These are phyloP conservation scores for Silurus asotus DNA, from an alignment of 2,113 vertebrate genomes.

Conservation along the genomic window DNA sequence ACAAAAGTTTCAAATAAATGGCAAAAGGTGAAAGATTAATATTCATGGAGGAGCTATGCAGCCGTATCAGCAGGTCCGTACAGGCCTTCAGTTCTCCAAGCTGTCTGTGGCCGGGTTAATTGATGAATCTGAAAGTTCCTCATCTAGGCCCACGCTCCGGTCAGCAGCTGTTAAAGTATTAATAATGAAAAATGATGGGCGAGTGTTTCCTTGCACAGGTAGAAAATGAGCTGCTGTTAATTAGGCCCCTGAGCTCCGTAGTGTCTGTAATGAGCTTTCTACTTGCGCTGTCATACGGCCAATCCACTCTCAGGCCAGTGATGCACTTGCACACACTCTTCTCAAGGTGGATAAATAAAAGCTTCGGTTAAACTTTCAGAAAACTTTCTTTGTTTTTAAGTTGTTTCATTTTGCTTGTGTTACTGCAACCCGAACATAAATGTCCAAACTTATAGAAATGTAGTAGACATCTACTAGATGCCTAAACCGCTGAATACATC, in stretches of 20 bases:
- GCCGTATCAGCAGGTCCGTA: conserved; percentile 5
- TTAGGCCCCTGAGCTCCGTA: conserved; percentile 58
- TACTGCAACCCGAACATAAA: background rate
- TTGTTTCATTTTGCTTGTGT: background rate
- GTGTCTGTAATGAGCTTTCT: conserved; percentile 58
- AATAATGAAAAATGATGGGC: conserved; percentile 61
- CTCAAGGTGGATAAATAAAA: background rate
- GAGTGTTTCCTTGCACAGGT: conserved; percentile 53
- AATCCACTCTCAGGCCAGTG: conserved; percentile 25
- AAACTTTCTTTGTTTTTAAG: background rate
- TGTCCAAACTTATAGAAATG: background rate
- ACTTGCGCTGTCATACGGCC: conserved; percentile 33
- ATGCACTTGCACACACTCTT: conserved; percentile 1
- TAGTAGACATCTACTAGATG: background rate
- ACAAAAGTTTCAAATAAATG: conserved; percentile 30
- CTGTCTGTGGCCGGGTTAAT: conserved; percentile 49
- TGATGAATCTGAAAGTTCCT: conserved; percentile 45
- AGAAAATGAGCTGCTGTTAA: conserved; percentile 59
- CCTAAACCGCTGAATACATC: background rate
- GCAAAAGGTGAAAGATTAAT: conserved; percentile 56
- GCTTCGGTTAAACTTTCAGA: background rate
- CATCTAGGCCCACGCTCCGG: conserved; percentile 43
- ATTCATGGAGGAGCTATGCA: conserved; percentile 43
- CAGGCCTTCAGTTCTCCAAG: conserved; percentile 14
- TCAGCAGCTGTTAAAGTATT: conserved; percentile 59